Evolutionary conservation across 2,113 vertebrate species (phyloP).

Genomic region (Heptranchias perlo): DNA sequence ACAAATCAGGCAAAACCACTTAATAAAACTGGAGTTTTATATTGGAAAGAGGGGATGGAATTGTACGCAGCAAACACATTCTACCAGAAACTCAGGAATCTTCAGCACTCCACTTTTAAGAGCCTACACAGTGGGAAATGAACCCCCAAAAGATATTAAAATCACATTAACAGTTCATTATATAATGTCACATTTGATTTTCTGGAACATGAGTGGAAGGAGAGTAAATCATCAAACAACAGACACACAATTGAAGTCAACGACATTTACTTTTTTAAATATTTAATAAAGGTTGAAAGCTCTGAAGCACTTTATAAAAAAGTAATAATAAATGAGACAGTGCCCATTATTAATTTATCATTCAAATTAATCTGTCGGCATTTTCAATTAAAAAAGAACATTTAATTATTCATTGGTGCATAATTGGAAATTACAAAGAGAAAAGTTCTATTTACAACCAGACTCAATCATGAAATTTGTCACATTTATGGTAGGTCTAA

Average conservation of each 20-base stretch:
- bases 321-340: slow-evolving; percentile 17
- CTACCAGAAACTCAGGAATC: neutral
- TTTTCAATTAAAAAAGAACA: slow-evolving; percentile 37
- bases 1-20: neutral
- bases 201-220: neutral
- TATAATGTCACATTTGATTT: slow-evolving; percentile 22
- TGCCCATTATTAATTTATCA: slow-evolving; percentile 32
- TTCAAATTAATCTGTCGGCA: slow-evolving; percentile 32
- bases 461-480: slow-evolving; percentile 20
- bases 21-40: neutral
- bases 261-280: slow-evolving; percentile 38
- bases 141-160: slow-evolving; percentile 21
- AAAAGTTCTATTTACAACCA: slow-evolving; percentile 32
- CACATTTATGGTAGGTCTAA: slow-evolving; percentile 11
- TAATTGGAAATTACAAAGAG: slow-evolving; percentile 34
- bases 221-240: slow-evolving; percentile 15
- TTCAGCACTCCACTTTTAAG: neutral
- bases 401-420: slow-evolving; percentile 28
- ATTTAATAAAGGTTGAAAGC: slow-evolving; percentile 36
- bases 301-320: slow-evolving; percentile 31
- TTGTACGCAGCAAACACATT: neutral
- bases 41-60: neutral
- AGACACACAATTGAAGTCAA: neutral
- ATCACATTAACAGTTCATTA: slow-evolving; percentile 12
- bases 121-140: neutral